phyloP scores from a whole-genome alignment of 2,113 vertebrate genomes.

The Lucifuga dentata region DNA sequence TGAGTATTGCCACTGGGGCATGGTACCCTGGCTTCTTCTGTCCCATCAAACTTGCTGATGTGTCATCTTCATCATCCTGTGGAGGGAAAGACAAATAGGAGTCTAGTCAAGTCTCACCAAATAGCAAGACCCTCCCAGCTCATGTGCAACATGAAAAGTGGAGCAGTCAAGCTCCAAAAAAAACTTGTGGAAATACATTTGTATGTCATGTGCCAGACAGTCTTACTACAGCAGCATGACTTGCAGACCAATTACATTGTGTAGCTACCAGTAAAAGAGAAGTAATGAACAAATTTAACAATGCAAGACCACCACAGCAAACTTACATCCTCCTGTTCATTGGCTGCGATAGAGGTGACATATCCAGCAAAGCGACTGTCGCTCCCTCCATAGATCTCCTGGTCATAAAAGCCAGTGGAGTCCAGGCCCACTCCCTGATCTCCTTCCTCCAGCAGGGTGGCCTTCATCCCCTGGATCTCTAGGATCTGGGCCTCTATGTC shows the following conservation, averaged over 20 bases:
- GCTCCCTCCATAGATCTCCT: conserved; percentile 97
- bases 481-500: conserved; percentile 99
- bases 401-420: conserved; percentile 97
- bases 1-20: conserved; percentile 96
- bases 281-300: background rate
- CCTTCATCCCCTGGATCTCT: conserved; percentile 98
- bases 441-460: conserved; percentile 88
- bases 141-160: conserved; percentile 16
- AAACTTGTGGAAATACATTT: background rate
- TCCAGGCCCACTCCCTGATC: conserved; percentile 95
- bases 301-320: too few species aligned
- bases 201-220: too few species aligned
- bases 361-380: conserved; percentile 98
- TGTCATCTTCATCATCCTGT: conserved; percentile 97
- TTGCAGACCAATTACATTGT: too few species aligned
- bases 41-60: conserved; percentile 92
- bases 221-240: too few species aligned
- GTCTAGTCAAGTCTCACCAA: conserved; percentile 62
- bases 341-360: conserved; percentile 97
- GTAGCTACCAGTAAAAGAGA: too few species aligned
- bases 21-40: conserved; percentile 98
- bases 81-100: conserved; percentile 31
- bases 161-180: conserved; percentile 34
- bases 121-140: conserved; percentile 58
- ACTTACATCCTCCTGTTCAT: conserved; percentile 97